Base-by-base conservation (phyloP, 2,113 vertebrate genomes). In the Oryctolagus cuniculus region DNA sequence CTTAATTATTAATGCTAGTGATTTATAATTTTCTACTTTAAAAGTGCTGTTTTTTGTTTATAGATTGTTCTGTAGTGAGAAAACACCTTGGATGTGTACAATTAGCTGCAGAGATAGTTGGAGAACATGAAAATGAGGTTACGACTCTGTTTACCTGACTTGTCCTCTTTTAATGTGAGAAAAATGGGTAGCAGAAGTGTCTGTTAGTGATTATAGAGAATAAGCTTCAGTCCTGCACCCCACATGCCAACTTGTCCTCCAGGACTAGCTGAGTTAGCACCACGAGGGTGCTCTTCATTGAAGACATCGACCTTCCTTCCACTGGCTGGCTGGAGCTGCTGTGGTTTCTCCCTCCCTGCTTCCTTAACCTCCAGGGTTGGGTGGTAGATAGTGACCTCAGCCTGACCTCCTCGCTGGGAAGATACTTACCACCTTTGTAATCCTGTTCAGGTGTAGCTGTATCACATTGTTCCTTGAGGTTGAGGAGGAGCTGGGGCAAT, bases 351-450 rank as follows among this genome's bases (percentile, higher is more conserved):
- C 25, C 8, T 80, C 58, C 12, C 44, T 78, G 27, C 29, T 21
- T 79, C 74, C 84, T 86, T 89, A 75, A 89, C 92, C 70, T 79
- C 55, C 55, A 64, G n/a, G 55, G 55, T 15, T 64, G 15, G n/a
- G 36, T 31, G n/a, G 55, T 53, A 34, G 29, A 77, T 12, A 15
- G 53, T 69, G 78, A 34, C 82, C 86, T 74, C 36, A 24, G 10
- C 21, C 49, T 58, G 87, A 89, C 74, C 34, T 89, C n/a, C 64
- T 91, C 31, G 51, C 58, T 64, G 53, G 17, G 72, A 64, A 86
- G n/a, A 90, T 16, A 22, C 67, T 55, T 82, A 73, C 73, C 73
- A 90, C 29, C 34, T 36, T 81, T 12, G 24, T 13, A 72, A 69
- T 69, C 25, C 34, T 58, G 29, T 53, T 72, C 53, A 77, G 63